These are phyloP conservation scores for Leucoraja erinaceus DNA, from an alignment of 2,113 vertebrate species.

Conservation along the genomic window DNA sequence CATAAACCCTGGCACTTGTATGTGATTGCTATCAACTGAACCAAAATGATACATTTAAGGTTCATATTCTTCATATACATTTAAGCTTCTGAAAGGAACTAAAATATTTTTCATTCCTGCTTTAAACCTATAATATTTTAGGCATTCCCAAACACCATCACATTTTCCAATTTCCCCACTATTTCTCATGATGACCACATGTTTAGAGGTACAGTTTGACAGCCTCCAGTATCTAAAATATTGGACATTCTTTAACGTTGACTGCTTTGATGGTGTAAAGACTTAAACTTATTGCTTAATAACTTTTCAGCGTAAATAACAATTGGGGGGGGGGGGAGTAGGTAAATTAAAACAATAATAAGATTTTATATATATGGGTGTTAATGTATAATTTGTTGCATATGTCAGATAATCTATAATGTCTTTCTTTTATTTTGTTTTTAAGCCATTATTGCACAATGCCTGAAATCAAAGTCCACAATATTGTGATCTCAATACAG, in stretches of 20 bases:
- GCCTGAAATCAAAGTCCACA: conserved; percentile 65
- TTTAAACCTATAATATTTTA: neutral
- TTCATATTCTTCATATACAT: no score
- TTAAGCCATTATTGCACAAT: conserved; percentile 69
- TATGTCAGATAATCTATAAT: neutral
- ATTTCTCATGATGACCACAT: neutral
- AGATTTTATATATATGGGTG: neutral
- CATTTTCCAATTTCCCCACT: neutral
- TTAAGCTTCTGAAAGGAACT: neutral
- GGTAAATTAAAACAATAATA: neutral
- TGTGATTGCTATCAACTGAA: neutral
- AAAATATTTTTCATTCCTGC: neutral
- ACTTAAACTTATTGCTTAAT: neutral
- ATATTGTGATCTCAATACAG: conserved; percentile 73
- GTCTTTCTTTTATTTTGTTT: conserved; percentile 38
- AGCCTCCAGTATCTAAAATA: neutral
- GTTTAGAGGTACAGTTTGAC: no score
- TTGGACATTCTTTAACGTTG: neutral
- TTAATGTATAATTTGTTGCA: neutral
- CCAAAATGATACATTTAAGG: neutral
- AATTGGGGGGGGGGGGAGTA: neutral
- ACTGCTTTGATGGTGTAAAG: neutral
- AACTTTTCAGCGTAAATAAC: neutral
- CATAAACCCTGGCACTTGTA: neutral
- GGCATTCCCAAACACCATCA: neutral